Conservation (phyloP, 2,113 vertebrate genomes). For the Willisornis vidua region DNA sequence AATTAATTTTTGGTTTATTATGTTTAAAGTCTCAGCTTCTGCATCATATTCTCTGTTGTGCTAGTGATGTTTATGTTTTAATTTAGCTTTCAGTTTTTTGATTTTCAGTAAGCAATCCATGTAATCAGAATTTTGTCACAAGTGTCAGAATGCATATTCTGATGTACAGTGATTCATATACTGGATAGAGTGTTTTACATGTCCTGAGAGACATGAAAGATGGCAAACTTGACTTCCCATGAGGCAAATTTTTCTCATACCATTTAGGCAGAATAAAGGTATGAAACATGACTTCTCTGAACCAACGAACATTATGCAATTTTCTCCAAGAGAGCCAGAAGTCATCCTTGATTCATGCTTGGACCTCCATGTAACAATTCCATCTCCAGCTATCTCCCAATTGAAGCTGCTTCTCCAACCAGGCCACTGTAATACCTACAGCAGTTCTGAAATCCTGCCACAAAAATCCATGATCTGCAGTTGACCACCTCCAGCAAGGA, state of each 20-base stretch:
- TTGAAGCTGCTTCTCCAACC: neutral
- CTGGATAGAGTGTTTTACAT: neutral
- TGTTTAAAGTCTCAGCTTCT: neutral
- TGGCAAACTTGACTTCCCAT: neutral
- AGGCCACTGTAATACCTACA: neutral
- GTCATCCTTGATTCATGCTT: neutral
- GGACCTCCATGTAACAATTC: neutral
- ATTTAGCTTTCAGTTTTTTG: neutral
- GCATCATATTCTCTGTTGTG: neutral
- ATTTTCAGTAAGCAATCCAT: neutral
- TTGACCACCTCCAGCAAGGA: neutral
- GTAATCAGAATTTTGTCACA: neutral
- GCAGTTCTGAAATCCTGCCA: neutral
- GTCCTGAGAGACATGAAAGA: neutral
- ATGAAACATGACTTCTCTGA: neutral
- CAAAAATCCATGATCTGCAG: neutral
- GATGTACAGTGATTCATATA: neutral
- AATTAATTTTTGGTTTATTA: neutral
- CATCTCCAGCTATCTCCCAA: neutral
- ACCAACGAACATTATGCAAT: neutral
- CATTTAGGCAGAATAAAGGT: neutral
- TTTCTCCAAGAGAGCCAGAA: neutral
- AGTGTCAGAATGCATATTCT: neutral
- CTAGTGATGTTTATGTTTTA: neutral
- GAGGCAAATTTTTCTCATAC: neutral